Evolutionary conservation across 2,888 invertebrate species (phyloP).

Genomic region (Salticus scenicus): DNA sequence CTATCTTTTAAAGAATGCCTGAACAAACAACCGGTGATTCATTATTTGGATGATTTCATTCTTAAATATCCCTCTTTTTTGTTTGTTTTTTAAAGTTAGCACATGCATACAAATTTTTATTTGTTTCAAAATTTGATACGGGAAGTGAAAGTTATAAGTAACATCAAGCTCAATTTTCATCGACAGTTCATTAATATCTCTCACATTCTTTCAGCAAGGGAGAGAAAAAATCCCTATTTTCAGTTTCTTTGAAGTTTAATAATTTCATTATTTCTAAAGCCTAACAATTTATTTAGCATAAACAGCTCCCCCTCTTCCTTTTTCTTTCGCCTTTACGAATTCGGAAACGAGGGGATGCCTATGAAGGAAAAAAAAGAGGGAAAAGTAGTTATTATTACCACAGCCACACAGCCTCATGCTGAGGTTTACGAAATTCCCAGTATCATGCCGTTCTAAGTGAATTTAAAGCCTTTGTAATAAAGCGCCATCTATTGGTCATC

Average conservation of each 20-base stretch:
- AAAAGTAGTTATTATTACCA: conserved; percentile 2
- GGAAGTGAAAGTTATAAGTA: too few relatives aligned
- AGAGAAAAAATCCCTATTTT: background rate
- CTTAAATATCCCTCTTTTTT: too few relatives aligned
- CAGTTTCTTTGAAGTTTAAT: background rate
- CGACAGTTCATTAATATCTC: conserved; percentile 8
- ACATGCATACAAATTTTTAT: too few relatives aligned
- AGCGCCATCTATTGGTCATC: conserved; percentile 33
- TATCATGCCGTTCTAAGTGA: conserved; percentile 23
- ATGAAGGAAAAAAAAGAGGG: conserved; percentile 1
- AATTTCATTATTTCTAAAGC: conserved; percentile 23
- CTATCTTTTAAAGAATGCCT: too few relatives aligned
- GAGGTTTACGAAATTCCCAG: conserved; percentile 24
- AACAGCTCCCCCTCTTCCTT: background rate
- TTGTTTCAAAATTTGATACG: too few relatives aligned
- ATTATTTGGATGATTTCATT: too few relatives aligned
- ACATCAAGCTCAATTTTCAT: background rate
- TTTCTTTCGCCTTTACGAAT: background rate
- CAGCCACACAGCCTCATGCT: conserved; percentile 22
- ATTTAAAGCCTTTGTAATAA: background rate
- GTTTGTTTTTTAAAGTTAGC: too few relatives aligned
- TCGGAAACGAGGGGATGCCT: background rate
- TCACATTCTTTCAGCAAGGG: background rate
- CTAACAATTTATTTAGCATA: conserved; percentile 32
- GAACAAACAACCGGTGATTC: too few relatives aligned